Base-by-base conservation (phyloP, 2,797 vertebrate genomes). In the Hyperoplus lanceolatus region DNA sequence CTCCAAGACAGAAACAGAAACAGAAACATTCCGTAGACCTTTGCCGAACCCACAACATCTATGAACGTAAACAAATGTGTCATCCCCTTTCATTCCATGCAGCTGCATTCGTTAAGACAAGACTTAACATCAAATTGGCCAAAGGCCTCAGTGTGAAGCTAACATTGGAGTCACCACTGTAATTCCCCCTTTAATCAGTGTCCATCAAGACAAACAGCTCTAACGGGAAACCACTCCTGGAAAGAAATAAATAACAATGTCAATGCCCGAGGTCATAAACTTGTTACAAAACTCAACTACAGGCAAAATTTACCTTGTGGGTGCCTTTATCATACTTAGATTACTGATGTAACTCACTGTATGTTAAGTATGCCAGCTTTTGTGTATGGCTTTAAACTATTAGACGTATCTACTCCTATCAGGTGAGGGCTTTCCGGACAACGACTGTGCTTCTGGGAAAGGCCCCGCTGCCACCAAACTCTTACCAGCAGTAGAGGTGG, bases 401-500 rank as follows among this genome's bases (percentile, higher is more conserved):
- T 18, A 41, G 7, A 64, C 55, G 55, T 38, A 50, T 77, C 50
- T 50, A 58, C 51, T 80, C 54, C 38, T 62, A 62, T 83, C 83
- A 79, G 87, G 66, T 79, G 57, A 74, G 55, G 60, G 48, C 53
- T 88, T 88, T 88, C 73, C 84, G 51, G 70, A 90, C 78, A 80
- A 75, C 49, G 45, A 80, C 67, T 73, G 73, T 45, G 73, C 75
- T 92, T 90, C 91, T 84, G 79, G 92, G 93, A 94, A 94, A 89
- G 91, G 84, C 87, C 77, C 66, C 70, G 11, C 75, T 54, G 75
- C 80, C 82, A 91, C 91, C 83, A 83, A 87, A 83, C 79, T 65
- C 83, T 93, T 94, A 93, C 92, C 93, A 95, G 93, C 94, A 94
- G 79, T 49, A 4, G 71, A 71, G 62, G 72, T 74, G 70, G 85